phyloP scores from a whole-genome alignment of 2,888 invertebrate species.

The Agonopterix heracliana region DNA sequence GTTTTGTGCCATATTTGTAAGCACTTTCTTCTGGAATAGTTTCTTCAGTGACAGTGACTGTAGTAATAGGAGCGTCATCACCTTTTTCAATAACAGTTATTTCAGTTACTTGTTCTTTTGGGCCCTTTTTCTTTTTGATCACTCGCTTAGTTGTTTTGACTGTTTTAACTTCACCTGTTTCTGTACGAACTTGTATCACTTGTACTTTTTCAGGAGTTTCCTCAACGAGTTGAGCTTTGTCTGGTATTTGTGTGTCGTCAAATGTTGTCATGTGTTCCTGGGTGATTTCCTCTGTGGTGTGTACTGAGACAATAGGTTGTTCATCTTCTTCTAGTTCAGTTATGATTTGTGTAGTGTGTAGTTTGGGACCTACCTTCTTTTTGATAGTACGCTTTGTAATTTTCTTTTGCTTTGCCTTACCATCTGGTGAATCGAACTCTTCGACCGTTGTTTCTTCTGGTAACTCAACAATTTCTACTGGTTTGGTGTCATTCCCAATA shows the following conservation, averaged over 20 bases:
- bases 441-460: constrained; percentile 27
- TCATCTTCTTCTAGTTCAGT: constrained; percentile 16
- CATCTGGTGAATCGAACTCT: constrained; percentile 21
- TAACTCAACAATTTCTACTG: constrained; percentile 26
- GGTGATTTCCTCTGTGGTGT: constrained; percentile 13
- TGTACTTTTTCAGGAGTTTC: constrained; percentile 26
- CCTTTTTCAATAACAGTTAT: too few relatives aligned
- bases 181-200: constrained; percentile 14
- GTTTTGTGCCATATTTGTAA: constrained; percentile 8
- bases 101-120: constrained; percentile 42
- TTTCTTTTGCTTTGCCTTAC: constrained; percentile 32
- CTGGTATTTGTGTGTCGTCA: constrained; percentile 8
- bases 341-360: too few relatives aligned
- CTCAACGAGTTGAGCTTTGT: constrained; percentile 27
- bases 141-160: constrained; percentile 18
- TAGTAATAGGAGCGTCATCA: constrained; percentile 34
- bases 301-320: constrained; percentile 26
- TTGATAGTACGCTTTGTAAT: constrained; percentile 23
- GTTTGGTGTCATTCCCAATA: constrained; percentile 23
- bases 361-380: too few relatives aligned
- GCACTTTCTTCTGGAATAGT: constrained; percentile 32
- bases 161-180: constrained; percentile 14
- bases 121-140: constrained; percentile 44
- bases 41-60: constrained; percentile 37
- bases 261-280: constrained; percentile 21